Evolutionary conservation across 2,113 vertebrate genomes (phyloP).

Genomic region (Engystomops pustulosus): DNA sequence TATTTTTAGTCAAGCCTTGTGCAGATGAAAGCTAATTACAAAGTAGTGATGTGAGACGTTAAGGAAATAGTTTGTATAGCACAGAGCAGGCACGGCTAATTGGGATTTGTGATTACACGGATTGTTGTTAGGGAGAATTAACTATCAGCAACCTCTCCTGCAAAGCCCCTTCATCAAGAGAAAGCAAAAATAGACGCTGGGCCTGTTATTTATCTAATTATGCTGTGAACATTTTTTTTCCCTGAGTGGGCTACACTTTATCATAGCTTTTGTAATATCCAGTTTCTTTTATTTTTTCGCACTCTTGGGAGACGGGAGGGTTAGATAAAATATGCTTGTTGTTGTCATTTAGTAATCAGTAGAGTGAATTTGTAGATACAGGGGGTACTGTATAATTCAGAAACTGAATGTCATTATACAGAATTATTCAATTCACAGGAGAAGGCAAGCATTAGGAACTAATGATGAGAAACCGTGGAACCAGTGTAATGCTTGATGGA

Average conservation of each 20-base stretch:
- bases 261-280: conserved; percentile 65
- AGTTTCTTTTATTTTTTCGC: conserved; percentile 40
- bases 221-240: conserved; percentile 83
- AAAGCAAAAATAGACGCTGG: conserved; percentile 87
- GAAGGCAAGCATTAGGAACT: conserved; percentile 27
- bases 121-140: conserved; percentile 97
- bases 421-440: conserved; percentile 46
- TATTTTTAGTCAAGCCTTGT: conserved; percentile 87
- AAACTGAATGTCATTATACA: conserved; percentile 45
- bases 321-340: conserved; percentile 50
- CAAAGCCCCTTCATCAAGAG: conserved; percentile 89
- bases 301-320: conserved; percentile 42
- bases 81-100: conserved; percentile 92
- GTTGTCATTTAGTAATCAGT: conserved; percentile 48
- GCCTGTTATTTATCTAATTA: conserved; percentile 90
- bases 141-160: conserved; percentile 93
- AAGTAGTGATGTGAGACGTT: conserved; percentile 88
- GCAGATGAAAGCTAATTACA: conserved; percentile 99
- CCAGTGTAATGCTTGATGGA: not conserved
- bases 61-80: conserved; percentile 91
- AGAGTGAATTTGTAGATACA: conserved; percentile 38
- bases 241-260: conserved; percentile 74
- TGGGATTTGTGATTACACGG: conserved; percentile 99
- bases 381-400: conserved; percentile 39
- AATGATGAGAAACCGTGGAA: not conserved